Evolutionary conservation across 2,797 vertebrate species (phyloP), one percentile per base, ranked within the genome.

Genomic region (Huso huso): DNA sequence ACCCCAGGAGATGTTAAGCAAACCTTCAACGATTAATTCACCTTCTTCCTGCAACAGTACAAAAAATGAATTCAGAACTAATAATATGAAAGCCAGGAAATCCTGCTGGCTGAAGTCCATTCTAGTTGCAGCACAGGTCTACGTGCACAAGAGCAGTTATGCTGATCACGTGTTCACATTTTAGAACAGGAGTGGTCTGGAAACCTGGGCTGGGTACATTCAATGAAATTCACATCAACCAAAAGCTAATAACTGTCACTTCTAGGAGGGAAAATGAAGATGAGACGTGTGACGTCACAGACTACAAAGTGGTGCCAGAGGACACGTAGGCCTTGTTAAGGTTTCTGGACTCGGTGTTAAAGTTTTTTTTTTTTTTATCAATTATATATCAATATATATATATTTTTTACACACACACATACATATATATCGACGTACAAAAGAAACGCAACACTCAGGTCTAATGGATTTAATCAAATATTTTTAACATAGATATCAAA

Each of bases 1-100:
- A 61, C 94, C 94, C 93, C 93, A 94, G 76, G 91, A 86, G 67
- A 95, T 94, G 80, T 92, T 95, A 70, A 95, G 83, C 68, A 95
- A 79, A 60, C 92, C 93, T 75, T 95, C 93, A 0, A 93, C 81
- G 71, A 92, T 82, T 75, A 94, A 75, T 68, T 83, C 80, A 1
- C 84, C 88, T 66, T 90, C 83, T 68, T 93, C 92, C 92, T 94
- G 73, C 66, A 72, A 68, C 67, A 49, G 73, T 63, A 71, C 62
- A 71, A 61, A 68, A 48, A 60, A 63, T 62, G 60, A 61, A 37
- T 58, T 69, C 71, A 74, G 73, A 60, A 73, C 58, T 48, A 70
- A 71, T 79, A 72, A 55, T 71, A 70, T 77, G 70, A 68, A 72
- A 72, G 64, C 68, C 10, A 69, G 86, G 83, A 86, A 75, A 83